These are phyloP conservation scores for Furcifer pardalis DNA, from an alignment of 2,797 vertebrate species.

Conservation along the genomic window DNA sequence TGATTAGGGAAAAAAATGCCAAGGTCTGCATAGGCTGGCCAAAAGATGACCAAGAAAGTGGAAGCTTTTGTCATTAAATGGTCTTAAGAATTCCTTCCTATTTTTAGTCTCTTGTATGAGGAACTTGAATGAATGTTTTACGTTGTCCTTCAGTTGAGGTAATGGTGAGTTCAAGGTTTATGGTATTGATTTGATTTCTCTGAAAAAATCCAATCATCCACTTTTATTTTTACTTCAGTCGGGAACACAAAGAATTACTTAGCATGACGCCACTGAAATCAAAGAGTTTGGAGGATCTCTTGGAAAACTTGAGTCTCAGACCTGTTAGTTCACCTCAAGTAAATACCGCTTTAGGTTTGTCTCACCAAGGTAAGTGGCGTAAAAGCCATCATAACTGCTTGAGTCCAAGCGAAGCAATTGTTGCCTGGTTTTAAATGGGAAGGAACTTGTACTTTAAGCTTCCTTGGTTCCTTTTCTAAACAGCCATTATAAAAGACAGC, in stretches of 20 bases:
- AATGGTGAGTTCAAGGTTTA: not conserved
- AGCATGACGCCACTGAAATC: slow-evolving; percentile 78
- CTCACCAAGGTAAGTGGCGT: slow-evolving; percentile 81
- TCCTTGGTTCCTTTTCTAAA: not conserved
- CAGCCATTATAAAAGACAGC: not conserved
- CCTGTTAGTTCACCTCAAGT: slow-evolving; percentile 81
- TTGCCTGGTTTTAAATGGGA: slow-evolving; percentile 2
- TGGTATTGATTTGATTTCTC: not conserved
- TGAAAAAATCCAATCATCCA: slow-evolving; percentile 12
- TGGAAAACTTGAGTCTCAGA: slow-evolving; percentile 88
- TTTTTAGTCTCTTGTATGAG: not conserved
- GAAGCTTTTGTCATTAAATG: not conserved
- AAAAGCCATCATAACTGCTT: not conserved
- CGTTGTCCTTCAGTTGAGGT: not conserved
- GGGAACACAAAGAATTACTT: slow-evolving; percentile 74
- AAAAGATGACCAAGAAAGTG: not conserved
- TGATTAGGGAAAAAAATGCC: no score
- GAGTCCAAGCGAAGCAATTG: not conserved
- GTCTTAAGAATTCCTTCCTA: not conserved
- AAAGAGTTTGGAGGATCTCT: slow-evolving; percentile 87
- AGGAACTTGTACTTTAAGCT: not conserved
- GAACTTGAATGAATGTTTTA: not conserved
- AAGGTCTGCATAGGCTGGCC: not conserved
- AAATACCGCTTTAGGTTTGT: slow-evolving; percentile 81
- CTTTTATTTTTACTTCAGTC: slow-evolving; percentile 73